Evolutionary conservation across 2,113 vertebrate species (phyloP).

Genomic region (Terrapene triunguis): DNA sequence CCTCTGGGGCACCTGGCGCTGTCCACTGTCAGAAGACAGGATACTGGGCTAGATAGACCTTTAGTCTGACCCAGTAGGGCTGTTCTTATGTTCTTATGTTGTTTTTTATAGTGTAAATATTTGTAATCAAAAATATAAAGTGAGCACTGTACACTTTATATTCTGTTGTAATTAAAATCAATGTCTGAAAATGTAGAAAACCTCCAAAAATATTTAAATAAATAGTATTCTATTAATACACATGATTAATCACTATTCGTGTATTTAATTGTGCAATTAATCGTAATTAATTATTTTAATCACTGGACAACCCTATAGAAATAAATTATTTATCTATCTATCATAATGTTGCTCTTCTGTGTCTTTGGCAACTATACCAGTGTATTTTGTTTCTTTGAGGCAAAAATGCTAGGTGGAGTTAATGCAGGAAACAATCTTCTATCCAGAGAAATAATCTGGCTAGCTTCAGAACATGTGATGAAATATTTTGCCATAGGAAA

Average conservation of each 20-base stretch:
- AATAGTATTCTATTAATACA: accelerated
- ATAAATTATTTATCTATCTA: neutral
- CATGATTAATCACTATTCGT: too few relatives aligned
- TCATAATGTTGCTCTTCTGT: neutral
- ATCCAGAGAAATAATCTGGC: neutral
- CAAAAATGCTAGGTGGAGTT: neutral
- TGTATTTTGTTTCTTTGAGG: neutral
- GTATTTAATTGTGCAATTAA: neutral
- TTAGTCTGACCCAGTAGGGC: too few relatives aligned
- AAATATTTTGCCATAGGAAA: neutral
- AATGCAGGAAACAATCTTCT: neutral
- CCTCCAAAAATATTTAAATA: neutral
- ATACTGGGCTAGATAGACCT: too few relatives aligned
- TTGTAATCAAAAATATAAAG: too few relatives aligned
- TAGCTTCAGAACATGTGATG: neutral
- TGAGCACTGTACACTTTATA: too few relatives aligned
- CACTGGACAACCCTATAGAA: neutral
- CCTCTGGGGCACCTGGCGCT: too few relatives aligned
- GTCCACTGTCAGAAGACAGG: too few relatives aligned
- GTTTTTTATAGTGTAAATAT: too few relatives aligned
- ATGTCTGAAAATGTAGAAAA: too few relatives aligned
- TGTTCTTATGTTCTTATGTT: too few relatives aligned
- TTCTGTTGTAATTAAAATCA: too few relatives aligned
- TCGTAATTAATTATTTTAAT: neutral
- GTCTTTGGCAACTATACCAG: neutral